Base-by-base conservation (phyloP, 2,888 invertebrate species). In the Eilema griseolum region DNA sequence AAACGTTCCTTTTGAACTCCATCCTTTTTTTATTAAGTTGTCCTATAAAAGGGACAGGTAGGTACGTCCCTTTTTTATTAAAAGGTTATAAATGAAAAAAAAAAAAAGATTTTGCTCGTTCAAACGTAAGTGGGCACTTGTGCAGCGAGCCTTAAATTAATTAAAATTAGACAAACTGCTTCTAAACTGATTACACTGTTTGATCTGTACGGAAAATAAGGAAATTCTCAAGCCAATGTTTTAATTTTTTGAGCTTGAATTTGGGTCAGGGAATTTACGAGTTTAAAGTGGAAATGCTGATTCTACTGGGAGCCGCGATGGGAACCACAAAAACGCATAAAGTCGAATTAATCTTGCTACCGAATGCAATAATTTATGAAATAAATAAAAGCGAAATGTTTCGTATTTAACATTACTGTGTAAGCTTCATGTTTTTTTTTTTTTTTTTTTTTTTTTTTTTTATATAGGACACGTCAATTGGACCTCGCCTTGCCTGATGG, bases 21-120 rank as follows among this genome's bases (percentile, higher is more conserved):
- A 81, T 83, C 83, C 84, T 81, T 81, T 85, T 85, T 86, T 77
- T 89, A 89, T 89, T 88, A 88, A 87, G 83, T 86, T 88, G 83
- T 83, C 85, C 82, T 75, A 80, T 80, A 82, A 83, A 80, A 83
- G 70, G 83, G 75, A 78, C 77, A 41, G 41, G 41, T 41, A 41
- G 12, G 80, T 81, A 70, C 77, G 82, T 80, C 79, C 83, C 82
- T 81, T 88, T n/a, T 86, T 86, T 85, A 87, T 83, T 82, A 87
- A 86, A 87, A 85, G 81, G 83, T 83, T 82, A 83, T 83, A 85
- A 87, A 85, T 85, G 83, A 84, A 84, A 86, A 83, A 84, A 81
- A 84, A 84, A 86, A 83, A 84, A 81, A 82, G 77, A 84, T 85
- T 86, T 81, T 79, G 70, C 78, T 75, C 82, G 76, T 72, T 79